phyloP scores from a whole-genome alignment of 1,140 invertebrate species.

The Platyura marginata region DNA sequence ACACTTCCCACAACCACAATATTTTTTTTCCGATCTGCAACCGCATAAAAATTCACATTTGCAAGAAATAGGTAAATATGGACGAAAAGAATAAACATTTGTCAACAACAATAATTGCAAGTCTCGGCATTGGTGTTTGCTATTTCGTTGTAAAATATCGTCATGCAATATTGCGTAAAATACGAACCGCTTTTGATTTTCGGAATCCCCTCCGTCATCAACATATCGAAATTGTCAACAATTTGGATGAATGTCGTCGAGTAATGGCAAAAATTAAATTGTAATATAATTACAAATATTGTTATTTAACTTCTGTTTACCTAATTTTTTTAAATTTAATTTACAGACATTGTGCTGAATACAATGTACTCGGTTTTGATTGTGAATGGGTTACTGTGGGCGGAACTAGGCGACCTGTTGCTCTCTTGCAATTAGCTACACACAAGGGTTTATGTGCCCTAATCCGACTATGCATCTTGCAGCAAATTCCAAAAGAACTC shows the following conservation, averaged over 20 bases:
- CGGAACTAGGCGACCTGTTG: conserved; percentile 28
- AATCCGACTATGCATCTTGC: conserved; percentile 36
- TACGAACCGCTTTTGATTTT: background rate
- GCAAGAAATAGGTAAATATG: too few species aligned
- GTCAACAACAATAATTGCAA: background rate
- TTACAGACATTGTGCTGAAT: conserved; percentile 16
- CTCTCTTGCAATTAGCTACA: conserved; percentile 43
- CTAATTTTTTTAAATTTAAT: background rate
- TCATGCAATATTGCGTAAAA: background rate
- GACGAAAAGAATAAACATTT: too few species aligned
- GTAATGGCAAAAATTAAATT: conserved; percentile 7
- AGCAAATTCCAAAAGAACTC: conserved; percentile 27
- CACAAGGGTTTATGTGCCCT: conserved; percentile 38
- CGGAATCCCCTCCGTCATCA: conserved; percentile 5
- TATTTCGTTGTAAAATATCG: background rate
- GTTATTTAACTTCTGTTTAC: background rate
- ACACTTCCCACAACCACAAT: too few species aligned
- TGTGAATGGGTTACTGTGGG: conserved; percentile 48
- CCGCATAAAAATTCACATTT: too few species aligned
- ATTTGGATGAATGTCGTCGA: conserved; percentile 5
- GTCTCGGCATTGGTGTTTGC: background rate
- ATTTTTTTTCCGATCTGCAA: too few species aligned
- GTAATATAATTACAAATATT: conserved; percentile 9
- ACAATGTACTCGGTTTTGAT: conserved; percentile 40
- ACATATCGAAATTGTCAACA: conserved; percentile 6